Conservation (phyloP, 2,888 invertebrate species). For the Cartodere bifasciata region DNA sequence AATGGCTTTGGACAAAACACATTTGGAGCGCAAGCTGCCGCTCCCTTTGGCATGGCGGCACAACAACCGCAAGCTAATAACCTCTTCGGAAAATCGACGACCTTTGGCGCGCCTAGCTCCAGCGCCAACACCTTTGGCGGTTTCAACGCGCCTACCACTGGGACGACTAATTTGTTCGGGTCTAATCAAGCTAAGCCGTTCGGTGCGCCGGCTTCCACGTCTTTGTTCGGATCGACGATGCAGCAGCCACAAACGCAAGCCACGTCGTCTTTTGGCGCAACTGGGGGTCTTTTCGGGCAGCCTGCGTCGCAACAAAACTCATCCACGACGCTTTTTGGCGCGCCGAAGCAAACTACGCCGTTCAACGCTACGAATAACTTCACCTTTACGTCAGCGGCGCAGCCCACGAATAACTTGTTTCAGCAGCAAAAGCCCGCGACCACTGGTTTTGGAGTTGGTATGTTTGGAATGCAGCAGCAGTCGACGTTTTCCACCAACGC, state of each 20-base stretch:
- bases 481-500: conserved; percentile 15
- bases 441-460: conserved; percentile 18
- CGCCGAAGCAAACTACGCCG: too few species aligned
- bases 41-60: conserved; percentile 44
- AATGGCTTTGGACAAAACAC: conserved; percentile 45
- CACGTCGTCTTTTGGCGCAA: conserved; percentile 38
- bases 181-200: conserved; percentile 39
- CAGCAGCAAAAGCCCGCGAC: conserved; percentile 19
- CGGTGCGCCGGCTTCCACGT: conserved; percentile 30
- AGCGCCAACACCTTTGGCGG: conserved; percentile 31
- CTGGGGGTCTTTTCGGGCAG: conserved; percentile 27
- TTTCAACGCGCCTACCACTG: conserved; percentile 30
- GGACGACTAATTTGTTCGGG: conserved; percentile 34
- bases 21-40: conserved; percentile 49
- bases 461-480: conserved; percentile 19
- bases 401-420: conserved; percentile 11
- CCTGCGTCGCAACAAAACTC: too few species aligned
- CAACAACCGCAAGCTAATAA: conserved; percentile 33
- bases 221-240: conserved; percentile 29
- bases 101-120: conserved; percentile 48
- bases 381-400: conserved; percentile 10
- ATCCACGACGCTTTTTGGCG: too few species aligned
- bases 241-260: conserved; percentile 19
- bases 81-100: conserved; percentile 40
- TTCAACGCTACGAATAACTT: too few species aligned